Base-by-base conservation (phyloP, 2,113 vertebrate genomes). In the Microtus pennsylvanicus region DNA sequence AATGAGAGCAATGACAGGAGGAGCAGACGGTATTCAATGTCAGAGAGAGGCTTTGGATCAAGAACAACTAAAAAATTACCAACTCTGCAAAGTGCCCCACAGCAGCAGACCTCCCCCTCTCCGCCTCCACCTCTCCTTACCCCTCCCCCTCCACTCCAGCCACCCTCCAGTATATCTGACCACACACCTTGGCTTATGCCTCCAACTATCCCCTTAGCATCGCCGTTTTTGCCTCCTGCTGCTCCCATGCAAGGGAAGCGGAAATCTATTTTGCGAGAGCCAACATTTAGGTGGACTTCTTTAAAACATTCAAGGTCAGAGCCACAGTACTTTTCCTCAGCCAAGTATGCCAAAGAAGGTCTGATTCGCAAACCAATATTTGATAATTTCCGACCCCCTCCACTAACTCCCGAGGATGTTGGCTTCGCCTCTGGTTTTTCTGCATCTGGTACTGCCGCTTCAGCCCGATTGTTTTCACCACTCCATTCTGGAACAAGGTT, bases 301-400 rank as follows among this genome's bases (percentile, higher is more conserved):
- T 98, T 99, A 86, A 99, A 99, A 97, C 99, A 99, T 97, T 99
- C 99, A 92, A 98, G 99, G 93, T 98, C 99, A 14, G 99, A 99
- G 90, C 99, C 99, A 11, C 99, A 99, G 96, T 99, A 99, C 98
- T 99, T 99, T 98, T 99, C 99, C 91, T 99, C 99, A 92, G 99
- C 99, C 89, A 99, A 99, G 97, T 99, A 99, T 95, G 99, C 99
- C 99, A 99, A 99, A 99, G 99, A 99, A 98, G 99, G 99, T 93
- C 99, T 99, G 47, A 99, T 99, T 90, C 99, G 99, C 91, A 99
- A 99, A 97, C 99, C 99, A 0, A 98, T 99, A 95, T 99, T 99
- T 82, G 99, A 99, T 98, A 99, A 99, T 98, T 99, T 99, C 97
- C 99, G 99, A 55, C 99, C 99, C 82, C 99, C 99, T 0, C 99